Base-by-base conservation (phyloP, 2,888 invertebrate genomes). In the Dryomyza anilis region DNA sequence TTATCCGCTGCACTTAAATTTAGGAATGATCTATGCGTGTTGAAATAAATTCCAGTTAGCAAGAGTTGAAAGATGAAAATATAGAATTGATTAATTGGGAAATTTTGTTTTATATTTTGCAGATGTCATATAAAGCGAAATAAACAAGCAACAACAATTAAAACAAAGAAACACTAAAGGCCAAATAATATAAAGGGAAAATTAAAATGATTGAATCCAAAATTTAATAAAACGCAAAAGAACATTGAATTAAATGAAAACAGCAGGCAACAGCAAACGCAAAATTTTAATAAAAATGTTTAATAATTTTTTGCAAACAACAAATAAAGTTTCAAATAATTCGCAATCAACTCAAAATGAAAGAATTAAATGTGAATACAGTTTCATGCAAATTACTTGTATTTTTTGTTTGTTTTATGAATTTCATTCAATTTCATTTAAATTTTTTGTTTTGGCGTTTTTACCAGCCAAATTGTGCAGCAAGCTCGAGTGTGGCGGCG, bases 401-500 rank as follows among this genome's bases (percentile, higher is more conserved):
- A 33, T 33, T 3, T 39, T n/a, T 39, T 14, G 12, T 39, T 39
- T 21, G 6, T 16, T 48, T 21, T 23, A 25, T 7, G 23, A 23
- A 14, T 25, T 48, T 21, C 25, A 48, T 27, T 43, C 43, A 43
- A 43, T 3, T 16, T 16, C 43, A 16, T 43, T 1, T 16, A 43
- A 14, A 45, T 30, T 56, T 43, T 48, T 48, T 43, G 21, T 52
- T 58, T 23, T 56, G 16, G 33, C 53, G 39, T 59, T 25, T 53
- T 63, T 69, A 67, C 67, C 69, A 25, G 65, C 61, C 72, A 77
- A 67, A 89, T 92, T 92, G 84, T 93, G 92, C 86, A 94, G 89
- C 81, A 94, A 87, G 81, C 88, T 89, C 72, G 89, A 89, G 79
- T 86, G 86, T 60, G 87, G 87, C 77, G 90, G 91, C 75, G 89